phyloP scores from a whole-genome alignment of 2,797 vertebrate species.

The Periophthalmus magnuspinnatus region DNA sequence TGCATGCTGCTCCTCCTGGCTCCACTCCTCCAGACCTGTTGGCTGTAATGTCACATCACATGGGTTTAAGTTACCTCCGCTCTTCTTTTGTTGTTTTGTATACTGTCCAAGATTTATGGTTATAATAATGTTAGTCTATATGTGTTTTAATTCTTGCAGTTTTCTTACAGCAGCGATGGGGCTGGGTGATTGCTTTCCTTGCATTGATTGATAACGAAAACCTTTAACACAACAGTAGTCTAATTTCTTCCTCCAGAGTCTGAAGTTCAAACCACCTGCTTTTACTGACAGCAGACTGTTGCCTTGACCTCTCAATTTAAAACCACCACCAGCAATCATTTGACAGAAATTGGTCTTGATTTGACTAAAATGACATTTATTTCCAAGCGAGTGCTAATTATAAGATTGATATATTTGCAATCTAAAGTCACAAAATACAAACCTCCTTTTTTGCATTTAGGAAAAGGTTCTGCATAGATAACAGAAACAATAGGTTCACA shows the following conservation, averaged over 20 bases:
- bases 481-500: too few species aligned
- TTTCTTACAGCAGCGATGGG: too few species aligned
- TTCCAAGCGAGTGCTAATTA: too few species aligned
- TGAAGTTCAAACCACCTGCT: background rate
- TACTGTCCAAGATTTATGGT: background rate
- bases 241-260: background rate
- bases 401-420: background rate
- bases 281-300: background rate
- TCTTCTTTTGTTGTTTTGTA: constrained; percentile 12
- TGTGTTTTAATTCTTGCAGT: background rate
- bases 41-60: constrained; percentile 17
- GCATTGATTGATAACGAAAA: too few species aligned
- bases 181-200: too few species aligned
- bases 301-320: background rate
- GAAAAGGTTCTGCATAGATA: background rate
- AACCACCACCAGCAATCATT: too few species aligned
- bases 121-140: background rate
- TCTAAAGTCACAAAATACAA: background rate
- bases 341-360: too few species aligned
- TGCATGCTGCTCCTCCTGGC: constrained; percentile 32
- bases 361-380: too few species aligned
- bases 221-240: too few species aligned
- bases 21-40: constrained; percentile 21
- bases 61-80: constrained; percentile 2
- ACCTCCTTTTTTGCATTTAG: background rate